Evolutionary conservation across 2,113 vertebrate species (phyloP).

Genomic region (Cochlearius cochlearius): DNA sequence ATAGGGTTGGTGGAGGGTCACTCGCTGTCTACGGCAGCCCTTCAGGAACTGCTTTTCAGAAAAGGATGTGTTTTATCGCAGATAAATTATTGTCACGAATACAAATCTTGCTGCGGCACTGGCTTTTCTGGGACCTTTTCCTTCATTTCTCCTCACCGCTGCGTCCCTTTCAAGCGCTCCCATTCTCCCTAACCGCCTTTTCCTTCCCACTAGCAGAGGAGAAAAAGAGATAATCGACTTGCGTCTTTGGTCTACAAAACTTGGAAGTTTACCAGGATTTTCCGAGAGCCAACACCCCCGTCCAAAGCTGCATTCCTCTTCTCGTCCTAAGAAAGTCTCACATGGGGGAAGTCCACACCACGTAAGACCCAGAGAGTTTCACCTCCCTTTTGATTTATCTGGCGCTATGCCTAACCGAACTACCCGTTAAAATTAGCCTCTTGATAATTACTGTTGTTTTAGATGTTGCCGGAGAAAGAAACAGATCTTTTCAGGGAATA

Average conservation of each 20-base stretch:
- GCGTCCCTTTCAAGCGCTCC: neutral
- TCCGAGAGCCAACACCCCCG: accelerated
- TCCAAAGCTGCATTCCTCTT: neutral
- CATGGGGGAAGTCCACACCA: no score
- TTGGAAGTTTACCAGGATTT: neutral
- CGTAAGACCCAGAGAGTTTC: neutral
- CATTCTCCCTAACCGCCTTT: neutral
- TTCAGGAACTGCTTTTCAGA: neutral
- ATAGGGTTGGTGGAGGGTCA: neutral
- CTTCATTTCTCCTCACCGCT: neutral
- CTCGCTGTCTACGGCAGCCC: no score
- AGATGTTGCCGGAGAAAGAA: neutral
- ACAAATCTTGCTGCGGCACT: no score
- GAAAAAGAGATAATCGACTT: neutral
- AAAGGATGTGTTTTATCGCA: neutral
- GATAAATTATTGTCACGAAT: neutral
- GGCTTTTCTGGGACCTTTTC: neutral
- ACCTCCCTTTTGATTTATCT: neutral
- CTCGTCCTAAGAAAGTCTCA: neutral
- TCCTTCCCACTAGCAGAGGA: neutral
- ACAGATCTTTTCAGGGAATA: neutral
- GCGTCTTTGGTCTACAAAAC: neutral
- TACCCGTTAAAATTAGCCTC: neutral
- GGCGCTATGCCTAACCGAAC: neutral
- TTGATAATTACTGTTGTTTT: neutral